These are phyloP conservation scores for Drosophila saltans DNA, from an alignment of 1,140 invertebrate genomes.

Conservation along the genomic window DNA sequence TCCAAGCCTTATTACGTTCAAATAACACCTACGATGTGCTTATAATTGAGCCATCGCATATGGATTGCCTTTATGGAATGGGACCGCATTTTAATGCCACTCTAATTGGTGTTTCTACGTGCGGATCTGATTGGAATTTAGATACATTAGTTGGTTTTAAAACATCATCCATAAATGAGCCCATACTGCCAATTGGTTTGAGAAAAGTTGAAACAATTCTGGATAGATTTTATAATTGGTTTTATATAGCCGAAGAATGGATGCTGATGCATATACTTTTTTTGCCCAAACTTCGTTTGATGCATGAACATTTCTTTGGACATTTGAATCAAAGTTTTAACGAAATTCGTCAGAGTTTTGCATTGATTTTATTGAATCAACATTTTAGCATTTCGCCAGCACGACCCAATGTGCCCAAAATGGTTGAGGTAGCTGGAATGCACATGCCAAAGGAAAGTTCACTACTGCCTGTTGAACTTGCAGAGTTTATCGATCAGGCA, in stretches of 20 bases:
- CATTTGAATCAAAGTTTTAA: slow-evolving; percentile 40
- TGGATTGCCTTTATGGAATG: slow-evolving; percentile 49
- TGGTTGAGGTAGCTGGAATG: slow-evolving; percentile 65
- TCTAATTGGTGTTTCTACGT: slow-evolving; percentile 47
- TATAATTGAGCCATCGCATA: slow-evolving; percentile 41
- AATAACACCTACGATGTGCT: slow-evolving; percentile 54
- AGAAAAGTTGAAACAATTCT: slow-evolving; percentile 13
- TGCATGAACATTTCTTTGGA: slow-evolving; percentile 61
- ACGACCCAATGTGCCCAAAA: slow-evolving; percentile 57
- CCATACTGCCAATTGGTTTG: slow-evolving; percentile 2
- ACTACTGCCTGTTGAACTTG: slow-evolving; percentile 75
- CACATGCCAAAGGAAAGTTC: slow-evolving; percentile 84
- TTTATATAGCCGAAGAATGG: slow-evolving; percentile 58
- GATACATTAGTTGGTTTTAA: slow-evolving; percentile 39
- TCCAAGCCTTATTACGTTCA: slow-evolving; percentile 37
- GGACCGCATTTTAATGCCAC: slow-evolving; percentile 55
- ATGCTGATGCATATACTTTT: slow-evolving; percentile 46
- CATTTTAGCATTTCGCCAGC: slow-evolving; percentile 63
- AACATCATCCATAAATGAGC: slow-evolving; percentile 33
- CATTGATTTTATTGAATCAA: slow-evolving; percentile 65
- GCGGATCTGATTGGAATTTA: slow-evolving; percentile 55
- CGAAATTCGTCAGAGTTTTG: slow-evolving; percentile 49
- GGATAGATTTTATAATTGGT: slow-evolving; percentile 53
- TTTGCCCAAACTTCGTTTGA: slow-evolving; percentile 22
- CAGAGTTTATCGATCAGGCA: slow-evolving; percentile 84